phyloP scores from a whole-genome alignment of 2,113 vertebrate genomes.

The Ovibos moschatus region DNA sequence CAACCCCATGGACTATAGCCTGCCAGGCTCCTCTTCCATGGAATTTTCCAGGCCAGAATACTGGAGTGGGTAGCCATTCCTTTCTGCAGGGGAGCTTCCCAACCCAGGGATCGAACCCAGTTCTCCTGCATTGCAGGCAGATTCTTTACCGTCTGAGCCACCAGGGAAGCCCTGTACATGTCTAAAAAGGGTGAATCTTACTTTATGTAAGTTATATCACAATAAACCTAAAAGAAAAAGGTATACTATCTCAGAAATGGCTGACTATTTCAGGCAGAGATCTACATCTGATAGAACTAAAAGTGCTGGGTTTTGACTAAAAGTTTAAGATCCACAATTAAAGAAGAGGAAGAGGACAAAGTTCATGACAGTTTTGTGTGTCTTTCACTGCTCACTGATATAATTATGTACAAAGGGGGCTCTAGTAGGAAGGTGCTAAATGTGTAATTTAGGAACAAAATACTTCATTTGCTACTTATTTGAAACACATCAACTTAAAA shows the following conservation, averaged over 20 bases:
- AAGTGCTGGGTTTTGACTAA: background rate
- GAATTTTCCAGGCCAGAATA: background rate
- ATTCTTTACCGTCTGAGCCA: background rate
- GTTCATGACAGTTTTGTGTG: background rate
- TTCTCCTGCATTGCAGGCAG: background rate
- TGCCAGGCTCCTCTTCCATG: background rate
- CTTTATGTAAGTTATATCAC: background rate
- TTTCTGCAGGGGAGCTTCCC: background rate
- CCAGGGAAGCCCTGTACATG: background rate
- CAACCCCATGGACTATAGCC: background rate
- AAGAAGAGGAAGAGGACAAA: background rate
- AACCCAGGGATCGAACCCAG: background rate
- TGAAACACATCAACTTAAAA: conserved; percentile 32
- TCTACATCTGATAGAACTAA: background rate
- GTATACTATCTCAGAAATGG: background rate
- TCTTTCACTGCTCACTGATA: background rate
- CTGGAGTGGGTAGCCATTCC: background rate
- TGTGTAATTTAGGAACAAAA: conserved; percentile 11
- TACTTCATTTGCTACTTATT: background rate
- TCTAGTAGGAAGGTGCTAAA: background rate
- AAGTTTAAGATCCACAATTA: conserved; percentile 16
- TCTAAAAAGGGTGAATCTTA: background rate
- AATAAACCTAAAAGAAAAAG: conserved; percentile 16
- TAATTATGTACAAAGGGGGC: background rate
- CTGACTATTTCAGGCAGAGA: background rate